A percentile compares a stretch with the other conserved stretches of the same genome.
phyloP scores from a whole-genome alignment of 37 sponge, comb jelly and placozoan genomes.

The Amphimedon queenslandica region DNA sequence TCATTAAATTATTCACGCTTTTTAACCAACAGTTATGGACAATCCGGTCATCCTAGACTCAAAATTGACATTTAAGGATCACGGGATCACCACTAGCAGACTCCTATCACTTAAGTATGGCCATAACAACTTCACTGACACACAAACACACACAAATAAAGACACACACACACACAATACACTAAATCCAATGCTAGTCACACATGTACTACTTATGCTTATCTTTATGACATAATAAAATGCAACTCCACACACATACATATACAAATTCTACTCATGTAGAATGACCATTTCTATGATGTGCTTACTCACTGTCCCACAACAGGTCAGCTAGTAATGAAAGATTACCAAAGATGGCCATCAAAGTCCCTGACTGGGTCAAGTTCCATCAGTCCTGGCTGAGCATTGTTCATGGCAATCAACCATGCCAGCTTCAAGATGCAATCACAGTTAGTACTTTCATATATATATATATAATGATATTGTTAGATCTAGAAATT shows the following conservation, averaged over 20 bases:
- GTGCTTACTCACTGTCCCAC: no score
- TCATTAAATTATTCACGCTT: no score
- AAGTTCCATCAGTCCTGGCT: slow-evolving; percentile 64
- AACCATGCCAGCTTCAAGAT: slow-evolving; percentile 46
- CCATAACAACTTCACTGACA: not conserved
- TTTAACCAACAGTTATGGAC: not conserved
- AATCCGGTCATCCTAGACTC: slow-evolving; percentile 45
- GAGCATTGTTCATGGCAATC: slow-evolving; percentile 61
- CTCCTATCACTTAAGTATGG: slow-evolving; percentile 41
- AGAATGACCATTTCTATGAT: no score
- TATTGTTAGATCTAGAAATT: no score
- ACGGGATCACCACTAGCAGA: slow-evolving; percentile 63
- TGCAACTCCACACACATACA: not conserved
- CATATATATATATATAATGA: no score
- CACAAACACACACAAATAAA: not conserved
- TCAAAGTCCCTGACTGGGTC: slow-evolving; percentile 21
- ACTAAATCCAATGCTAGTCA: no score
- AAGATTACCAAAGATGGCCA: not conserved
- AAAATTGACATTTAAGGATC: slow-evolving; percentile 44
- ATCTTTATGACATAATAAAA: no score
- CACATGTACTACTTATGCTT: no score
- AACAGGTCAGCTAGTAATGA: not conserved
- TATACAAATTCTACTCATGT: not conserved
- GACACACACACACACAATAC: not conserved
- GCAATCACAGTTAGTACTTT: slow-evolving; percentile 38